Conservation (phyloP, 2,888 invertebrate species). For the Entomobrya multifasciata region DNA sequence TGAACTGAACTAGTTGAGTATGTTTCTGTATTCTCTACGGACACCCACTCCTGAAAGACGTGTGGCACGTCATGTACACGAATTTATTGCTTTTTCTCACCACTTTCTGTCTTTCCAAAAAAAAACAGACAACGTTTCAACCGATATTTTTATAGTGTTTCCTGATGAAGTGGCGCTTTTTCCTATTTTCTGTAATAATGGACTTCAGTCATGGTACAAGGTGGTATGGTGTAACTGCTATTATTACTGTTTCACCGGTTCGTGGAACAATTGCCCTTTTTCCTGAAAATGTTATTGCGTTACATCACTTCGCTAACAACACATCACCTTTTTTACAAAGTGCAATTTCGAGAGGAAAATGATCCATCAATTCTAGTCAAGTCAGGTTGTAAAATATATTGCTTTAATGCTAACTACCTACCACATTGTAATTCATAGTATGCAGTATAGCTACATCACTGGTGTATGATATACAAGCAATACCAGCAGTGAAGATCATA, state of each 20-base stretch:
- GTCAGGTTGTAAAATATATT: background rate
- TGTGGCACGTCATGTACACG: conserved; percentile 57
- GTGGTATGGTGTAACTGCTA: background rate
- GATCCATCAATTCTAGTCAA: conserved; percentile 58
- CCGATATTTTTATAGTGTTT: no score
- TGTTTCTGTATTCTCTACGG: no score
- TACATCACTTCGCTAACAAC: background rate
- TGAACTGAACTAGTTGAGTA: no score
- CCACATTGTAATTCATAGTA: no score
- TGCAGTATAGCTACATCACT: background rate
- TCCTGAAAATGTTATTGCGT: conserved; percentile 18
- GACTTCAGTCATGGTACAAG: conserved; percentile 4
- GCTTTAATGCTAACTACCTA: background rate
- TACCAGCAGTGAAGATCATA: background rate
- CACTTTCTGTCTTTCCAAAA: background rate
- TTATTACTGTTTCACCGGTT: conserved; percentile 1
- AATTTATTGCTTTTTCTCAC: conserved; percentile 49
- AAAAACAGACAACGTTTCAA: background rate
- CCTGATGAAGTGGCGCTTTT: background rate
- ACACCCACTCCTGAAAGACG: no score
- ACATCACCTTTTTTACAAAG: conserved; percentile 3
- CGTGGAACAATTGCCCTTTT: conserved; percentile 18
- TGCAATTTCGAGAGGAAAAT: conserved; percentile 48
- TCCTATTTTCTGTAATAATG: background rate
- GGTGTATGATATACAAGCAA: background rate